Conservation (phyloP, 2,113 vertebrate species). For the Thalassarche chlororhynchos region DNA sequence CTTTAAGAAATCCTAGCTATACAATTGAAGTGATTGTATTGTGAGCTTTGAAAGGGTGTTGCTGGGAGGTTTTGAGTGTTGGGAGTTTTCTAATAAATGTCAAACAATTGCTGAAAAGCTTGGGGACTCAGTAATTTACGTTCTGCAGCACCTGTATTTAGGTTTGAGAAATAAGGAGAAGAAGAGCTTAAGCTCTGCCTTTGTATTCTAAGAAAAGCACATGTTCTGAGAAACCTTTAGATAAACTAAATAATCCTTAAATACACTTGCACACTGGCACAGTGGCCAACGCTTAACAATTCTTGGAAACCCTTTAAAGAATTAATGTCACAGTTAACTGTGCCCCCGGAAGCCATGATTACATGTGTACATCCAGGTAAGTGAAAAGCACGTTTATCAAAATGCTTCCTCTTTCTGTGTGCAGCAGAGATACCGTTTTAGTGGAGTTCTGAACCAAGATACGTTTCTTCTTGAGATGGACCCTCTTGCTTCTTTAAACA, state of each 20-base stretch:
- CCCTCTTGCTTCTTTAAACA: too few species aligned
- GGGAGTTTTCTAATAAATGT: neutral
- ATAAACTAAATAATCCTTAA: neutral
- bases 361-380: neutral
- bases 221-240: neutral
- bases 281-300: neutral
- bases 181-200: neutral
- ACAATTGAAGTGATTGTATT: fast-evolving
- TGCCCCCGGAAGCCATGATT: neutral
- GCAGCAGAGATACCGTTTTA: neutral
- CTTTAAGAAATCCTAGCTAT: neutral
- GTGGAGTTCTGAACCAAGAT: neutral
- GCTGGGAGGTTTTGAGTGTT: neutral
- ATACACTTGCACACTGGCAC: neutral
- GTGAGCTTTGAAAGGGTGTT: neutral
- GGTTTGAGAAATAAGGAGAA: neutral
- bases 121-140: fast-evolving
- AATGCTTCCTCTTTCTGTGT: neutral
- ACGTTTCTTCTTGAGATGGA: neutral
- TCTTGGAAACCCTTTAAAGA: neutral
- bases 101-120: neutral
- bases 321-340: fast-evolving
- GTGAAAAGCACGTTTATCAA: neutral
- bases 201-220: neutral
- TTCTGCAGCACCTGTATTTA: neutral